A percentile compares a stretch with the other conserved stretches of the same genome.
These are phyloP conservation scores for Rallus limicola DNA, from an alignment of 2,113 vertebrate species.

Conservation along the genomic window DNA sequence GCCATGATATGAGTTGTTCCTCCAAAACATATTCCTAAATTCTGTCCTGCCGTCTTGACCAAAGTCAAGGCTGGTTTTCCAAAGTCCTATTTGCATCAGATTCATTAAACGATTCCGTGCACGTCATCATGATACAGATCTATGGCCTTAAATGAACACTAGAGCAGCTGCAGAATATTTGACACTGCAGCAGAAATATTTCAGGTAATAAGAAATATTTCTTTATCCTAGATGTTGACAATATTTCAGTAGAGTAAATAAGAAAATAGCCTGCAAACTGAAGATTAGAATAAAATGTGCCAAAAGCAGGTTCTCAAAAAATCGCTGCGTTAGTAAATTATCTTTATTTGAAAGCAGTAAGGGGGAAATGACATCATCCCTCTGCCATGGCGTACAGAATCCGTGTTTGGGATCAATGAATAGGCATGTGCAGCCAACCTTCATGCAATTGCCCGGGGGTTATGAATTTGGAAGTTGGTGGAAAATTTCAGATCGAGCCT, in stretches of 20 bases:
- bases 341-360: neutral
- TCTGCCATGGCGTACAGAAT: neutral
- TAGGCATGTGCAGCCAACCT: conserved; percentile 62
- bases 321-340: neutral
- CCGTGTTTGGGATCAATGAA: neutral
- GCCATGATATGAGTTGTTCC: neutral
- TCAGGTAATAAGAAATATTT: neutral
- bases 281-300: neutral
- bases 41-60: neutral
- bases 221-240: neutral
- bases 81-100: neutral
- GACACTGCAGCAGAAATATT: neutral
- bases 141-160: neutral
- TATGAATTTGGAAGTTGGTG: conserved; percentile 40
- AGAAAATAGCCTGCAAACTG: neutral
- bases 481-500: conserved; percentile 50
- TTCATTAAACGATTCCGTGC: neutral
- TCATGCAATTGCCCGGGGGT: conserved; percentile 67
- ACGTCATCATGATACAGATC: neutral
- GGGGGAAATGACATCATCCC: neutral
- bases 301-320: neutral
- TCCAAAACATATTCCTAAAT: neutral
- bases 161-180: neutral
- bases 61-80: neutral
- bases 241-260: neutral